These are phyloP conservation scores for Donacobius atricapilla DNA, from an alignment of 2,113 vertebrate species.

Conservation along the genomic window DNA sequence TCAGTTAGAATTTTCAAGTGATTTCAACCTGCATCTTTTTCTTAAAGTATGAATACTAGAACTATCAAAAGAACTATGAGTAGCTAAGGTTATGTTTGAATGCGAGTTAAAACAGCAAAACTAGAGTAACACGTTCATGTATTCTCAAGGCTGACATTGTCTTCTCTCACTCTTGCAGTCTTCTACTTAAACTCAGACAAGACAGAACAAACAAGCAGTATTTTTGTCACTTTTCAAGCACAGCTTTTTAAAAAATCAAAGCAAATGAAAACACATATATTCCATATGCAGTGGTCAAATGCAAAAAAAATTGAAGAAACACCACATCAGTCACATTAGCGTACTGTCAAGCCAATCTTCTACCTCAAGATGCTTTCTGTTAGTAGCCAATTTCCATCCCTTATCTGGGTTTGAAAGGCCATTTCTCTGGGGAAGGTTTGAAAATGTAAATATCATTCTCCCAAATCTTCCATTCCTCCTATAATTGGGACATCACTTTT, in stretches of 20 bases:
- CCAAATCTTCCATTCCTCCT: not conserved
- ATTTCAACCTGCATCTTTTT: not conserved
- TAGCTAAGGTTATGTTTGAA: not conserved
- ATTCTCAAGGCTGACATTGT: not conserved
- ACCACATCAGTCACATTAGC: not conserved
- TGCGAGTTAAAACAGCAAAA: not conserved
- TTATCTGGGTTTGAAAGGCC: not conserved
- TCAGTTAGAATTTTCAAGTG: not conserved
- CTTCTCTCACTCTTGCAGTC: not conserved
- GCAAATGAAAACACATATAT: not conserved
- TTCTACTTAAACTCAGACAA: not conserved
- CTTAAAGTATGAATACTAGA: not conserved
- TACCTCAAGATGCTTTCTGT: not conserved
- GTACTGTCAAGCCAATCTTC: not conserved
- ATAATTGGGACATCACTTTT: not conserved
- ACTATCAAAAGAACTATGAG: not conserved
- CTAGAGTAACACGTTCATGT: not conserved
- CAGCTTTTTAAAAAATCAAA: not conserved
- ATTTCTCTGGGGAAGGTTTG: not conserved
- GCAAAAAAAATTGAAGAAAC: not conserved
- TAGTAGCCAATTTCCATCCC: not conserved
- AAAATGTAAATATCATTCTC: not conserved
- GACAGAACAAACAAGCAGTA: not conserved
- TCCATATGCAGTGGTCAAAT: not conserved
- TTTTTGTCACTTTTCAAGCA: not conserved